Evolutionary conservation across 2,113 vertebrate species (phyloP).

Genomic region (Todiramphus chloris): DNA sequence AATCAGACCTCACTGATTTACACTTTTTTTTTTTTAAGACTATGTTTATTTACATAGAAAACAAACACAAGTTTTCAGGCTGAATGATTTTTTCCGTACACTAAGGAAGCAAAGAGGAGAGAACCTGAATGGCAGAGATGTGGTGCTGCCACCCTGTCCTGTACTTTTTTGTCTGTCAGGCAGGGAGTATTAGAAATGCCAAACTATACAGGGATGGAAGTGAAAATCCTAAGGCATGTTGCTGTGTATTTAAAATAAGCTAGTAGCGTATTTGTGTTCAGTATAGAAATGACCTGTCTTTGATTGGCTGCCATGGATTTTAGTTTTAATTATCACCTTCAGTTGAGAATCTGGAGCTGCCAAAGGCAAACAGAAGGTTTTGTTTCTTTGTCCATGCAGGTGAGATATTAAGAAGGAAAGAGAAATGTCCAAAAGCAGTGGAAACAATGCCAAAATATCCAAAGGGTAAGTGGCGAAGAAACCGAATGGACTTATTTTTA

Average conservation of each 20-base stretch:
- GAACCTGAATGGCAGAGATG: accelerated
- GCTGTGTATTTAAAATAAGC: background rate
- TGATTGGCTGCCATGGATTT: background rate
- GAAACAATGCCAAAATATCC: background rate
- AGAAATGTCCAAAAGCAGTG: background rate
- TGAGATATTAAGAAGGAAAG: background rate
- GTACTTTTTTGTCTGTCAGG: accelerated
- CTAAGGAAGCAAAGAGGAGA: background rate
- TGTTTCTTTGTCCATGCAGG: background rate
- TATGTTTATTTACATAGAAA: background rate
- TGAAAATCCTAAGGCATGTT: background rate
- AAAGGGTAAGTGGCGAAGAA: background rate
- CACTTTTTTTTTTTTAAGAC: background rate
- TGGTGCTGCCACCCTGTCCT: background rate
- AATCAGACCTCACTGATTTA: background rate
- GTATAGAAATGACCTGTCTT: background rate
- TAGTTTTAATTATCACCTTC: background rate
- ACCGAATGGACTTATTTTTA: background rate
- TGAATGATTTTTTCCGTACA: background rate
- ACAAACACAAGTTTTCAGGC: background rate
- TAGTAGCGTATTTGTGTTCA: background rate
- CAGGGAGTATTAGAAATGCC: background rate
- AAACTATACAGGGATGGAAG: background rate
- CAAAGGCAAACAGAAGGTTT: background rate
- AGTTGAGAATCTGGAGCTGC: background rate